phyloP scores from a whole-genome alignment of 2,888 invertebrate species.

The Apantesis nais region DNA sequence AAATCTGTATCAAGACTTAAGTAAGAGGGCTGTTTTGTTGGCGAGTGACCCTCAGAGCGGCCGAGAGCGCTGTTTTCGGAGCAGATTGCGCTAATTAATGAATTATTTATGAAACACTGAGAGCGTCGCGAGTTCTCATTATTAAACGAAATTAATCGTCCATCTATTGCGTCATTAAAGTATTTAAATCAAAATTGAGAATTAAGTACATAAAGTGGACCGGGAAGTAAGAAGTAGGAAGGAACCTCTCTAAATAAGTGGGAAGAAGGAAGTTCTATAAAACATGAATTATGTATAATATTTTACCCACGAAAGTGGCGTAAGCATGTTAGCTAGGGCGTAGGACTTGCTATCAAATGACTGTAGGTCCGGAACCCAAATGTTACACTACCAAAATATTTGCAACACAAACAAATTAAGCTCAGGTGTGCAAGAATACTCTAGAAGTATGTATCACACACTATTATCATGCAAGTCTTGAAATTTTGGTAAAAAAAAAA shows the following conservation, averaged over 20 bases:
- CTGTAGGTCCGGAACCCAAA: background rate
- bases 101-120: constrained; percentile 12
- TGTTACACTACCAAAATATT: background rate
- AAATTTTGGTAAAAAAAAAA: background rate
- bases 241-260: background rate
- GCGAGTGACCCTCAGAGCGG: background rate
- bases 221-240: background rate
- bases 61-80: background rate
- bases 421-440: no score
- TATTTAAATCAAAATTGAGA: background rate
- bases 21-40: background rate
- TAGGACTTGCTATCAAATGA: background rate
- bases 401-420: background rate
- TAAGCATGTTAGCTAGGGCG: background rate
- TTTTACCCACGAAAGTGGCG: background rate
- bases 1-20: background rate
- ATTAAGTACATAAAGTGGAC: background rate
- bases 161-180: background rate
- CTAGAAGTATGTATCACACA: background rate
- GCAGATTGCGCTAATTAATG: constrained; percentile 7
- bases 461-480: no score
- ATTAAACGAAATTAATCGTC: background rate
- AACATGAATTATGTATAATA: background rate
- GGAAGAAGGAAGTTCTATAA: background rate
- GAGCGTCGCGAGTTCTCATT: constrained; percentile 1